phyloP scores from a whole-genome alignment of 1,140 invertebrate species.

The Mactra quadrangularis region DNA sequence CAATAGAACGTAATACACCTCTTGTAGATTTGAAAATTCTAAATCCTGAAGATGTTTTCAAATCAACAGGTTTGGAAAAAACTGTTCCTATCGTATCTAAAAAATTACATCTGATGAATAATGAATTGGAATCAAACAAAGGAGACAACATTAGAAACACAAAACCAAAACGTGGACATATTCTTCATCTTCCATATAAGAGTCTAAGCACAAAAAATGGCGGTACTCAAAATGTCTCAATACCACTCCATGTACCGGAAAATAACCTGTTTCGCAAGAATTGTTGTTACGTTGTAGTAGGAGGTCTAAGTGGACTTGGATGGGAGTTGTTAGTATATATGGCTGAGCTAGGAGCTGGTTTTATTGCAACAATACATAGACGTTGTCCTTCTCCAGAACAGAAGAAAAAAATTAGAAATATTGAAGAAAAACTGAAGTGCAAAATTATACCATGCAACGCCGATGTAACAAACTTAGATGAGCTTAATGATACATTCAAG shows the following conservation, averaged over 20 bases:
- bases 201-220: background rate
- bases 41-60: no score
- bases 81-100: background rate
- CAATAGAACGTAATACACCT: no score
- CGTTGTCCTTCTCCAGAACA: constrained; percentile 44
- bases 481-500: background rate
- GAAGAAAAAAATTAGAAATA: constrained; percentile 55
- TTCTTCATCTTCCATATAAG: background rate
- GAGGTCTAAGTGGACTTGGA: constrained; percentile 74
- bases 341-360: constrained; percentile 64
- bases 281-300: constrained; percentile 73
- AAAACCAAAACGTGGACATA: background rate
- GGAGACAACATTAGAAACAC: no score
- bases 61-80: background rate
- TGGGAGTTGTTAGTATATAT: constrained; percentile 71
- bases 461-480: constrained; percentile 58
- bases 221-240: background rate
- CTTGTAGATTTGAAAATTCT: no score
- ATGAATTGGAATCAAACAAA: background rate
- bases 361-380: constrained; percentile 69
- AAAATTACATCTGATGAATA: background rate
- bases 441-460: constrained; percentile 59
- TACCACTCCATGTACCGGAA: background rate
- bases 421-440: constrained; percentile 46
- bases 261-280: constrained; percentile 30